phyloP scores from a whole-genome alignment of 2,113 vertebrate genomes.

The Clarias macrocephalus region DNA sequence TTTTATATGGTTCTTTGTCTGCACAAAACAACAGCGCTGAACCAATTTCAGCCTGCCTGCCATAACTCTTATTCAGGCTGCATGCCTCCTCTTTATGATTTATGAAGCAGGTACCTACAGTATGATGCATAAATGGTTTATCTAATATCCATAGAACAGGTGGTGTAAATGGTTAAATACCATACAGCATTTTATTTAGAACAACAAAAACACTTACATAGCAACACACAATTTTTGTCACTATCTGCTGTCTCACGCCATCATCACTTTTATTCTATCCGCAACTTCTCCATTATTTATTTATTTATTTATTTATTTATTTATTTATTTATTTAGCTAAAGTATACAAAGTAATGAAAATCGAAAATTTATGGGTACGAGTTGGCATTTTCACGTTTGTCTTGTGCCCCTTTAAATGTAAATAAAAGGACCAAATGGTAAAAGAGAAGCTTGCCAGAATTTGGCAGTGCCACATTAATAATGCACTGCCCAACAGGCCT shows the following conservation, averaged over 20 bases:
- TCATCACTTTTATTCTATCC: too few species aligned
- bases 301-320: background rate
- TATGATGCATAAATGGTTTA: background rate
- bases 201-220: background rate
- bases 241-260: too few species aligned
- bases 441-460: slow-evolving; percentile 9
- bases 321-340: background rate
- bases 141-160: background rate
- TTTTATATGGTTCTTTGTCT: slow-evolving; percentile 40
- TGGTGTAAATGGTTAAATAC: slow-evolving; percentile 12
- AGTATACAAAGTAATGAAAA: slow-evolving; percentile 19
- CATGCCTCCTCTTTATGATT: background rate
- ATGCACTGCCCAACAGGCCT: slow-evolving; percentile 55
- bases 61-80: background rate
- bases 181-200: background rate
- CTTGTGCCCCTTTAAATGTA: slow-evolving; percentile 26
- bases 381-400: background rate
- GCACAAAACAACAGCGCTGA: slow-evolving; percentile 56
- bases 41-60: background rate
- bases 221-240: background rate
- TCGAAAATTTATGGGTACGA: background rate
- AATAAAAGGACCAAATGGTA: slow-evolving; percentile 40
- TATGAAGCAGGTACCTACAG: background rate
- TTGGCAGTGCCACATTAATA: slow-evolving; percentile 50
- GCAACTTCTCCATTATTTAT: too few species aligned